Conservation (phyloP, 2,888 invertebrate species). For the Synergus itoensis region DNA sequence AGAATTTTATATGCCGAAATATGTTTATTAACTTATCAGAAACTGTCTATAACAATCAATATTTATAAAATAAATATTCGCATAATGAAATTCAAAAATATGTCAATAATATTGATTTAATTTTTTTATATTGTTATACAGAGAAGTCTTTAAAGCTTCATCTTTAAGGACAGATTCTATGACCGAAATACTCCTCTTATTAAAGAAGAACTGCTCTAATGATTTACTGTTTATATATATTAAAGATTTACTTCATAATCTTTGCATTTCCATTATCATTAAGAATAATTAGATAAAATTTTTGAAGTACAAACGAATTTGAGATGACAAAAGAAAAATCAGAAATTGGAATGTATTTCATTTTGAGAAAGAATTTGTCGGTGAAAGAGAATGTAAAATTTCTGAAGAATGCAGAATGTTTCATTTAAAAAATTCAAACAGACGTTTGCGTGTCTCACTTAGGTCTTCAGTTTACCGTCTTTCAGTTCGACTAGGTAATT, state of each 20-base stretch:
- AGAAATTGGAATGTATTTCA: not conserved
- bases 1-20: not conserved
- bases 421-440: constrained; percentile 23
- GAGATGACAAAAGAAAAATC: not conserved
- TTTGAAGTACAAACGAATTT: no score
- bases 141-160: not conserved
- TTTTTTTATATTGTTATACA: not conserved
- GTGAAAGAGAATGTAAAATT: constrained; percentile 14
- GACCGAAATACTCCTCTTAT: constrained; percentile 10
- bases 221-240: not conserved
- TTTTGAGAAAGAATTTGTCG: not conserved
- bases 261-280: not conserved
- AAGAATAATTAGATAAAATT: no score
- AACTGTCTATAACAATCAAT: not conserved
- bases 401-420: constrained; percentile 25
- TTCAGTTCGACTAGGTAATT: constrained; percentile 23
- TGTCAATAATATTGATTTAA: not conserved
- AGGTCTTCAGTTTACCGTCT: constrained; percentile 32
- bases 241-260: not conserved
- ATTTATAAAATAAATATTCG: not conserved
- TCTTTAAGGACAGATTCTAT: constrained; percentile 1
- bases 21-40: not conserved
- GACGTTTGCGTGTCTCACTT: constrained; percentile 31
- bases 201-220: constrained; percentile 41
- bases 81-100: not conserved